Evolutionary conservation across 2,888 invertebrate genomes (phyloP).

Genomic region (Apotomis capreana): DNA sequence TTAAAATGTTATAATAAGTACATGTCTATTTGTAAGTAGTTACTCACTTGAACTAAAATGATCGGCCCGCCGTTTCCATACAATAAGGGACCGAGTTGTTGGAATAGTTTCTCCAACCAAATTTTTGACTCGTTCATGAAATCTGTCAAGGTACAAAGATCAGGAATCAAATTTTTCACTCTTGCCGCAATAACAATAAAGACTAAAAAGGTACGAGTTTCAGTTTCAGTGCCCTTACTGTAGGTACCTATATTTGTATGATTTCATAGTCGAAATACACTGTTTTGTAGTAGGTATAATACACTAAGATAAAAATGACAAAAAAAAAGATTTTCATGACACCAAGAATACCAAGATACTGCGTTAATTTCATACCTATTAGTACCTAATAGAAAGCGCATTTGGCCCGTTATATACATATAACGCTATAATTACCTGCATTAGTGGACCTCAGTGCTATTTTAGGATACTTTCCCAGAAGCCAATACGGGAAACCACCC

Average conservation of each 20-base stretch:
- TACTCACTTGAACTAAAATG: conserved; percentile 90
- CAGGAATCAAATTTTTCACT: no score
- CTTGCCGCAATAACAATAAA: no score
- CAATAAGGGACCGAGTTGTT: conserved; percentile 70
- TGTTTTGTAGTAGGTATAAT: no score
- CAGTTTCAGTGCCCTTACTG: not conserved
- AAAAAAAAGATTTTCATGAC: no score
- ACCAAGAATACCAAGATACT: no score
- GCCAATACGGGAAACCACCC: conserved; percentile 92
- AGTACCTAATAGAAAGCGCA: no score
- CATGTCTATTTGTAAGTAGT: not conserved
- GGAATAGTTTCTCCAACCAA: conserved; percentile 81
- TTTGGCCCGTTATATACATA: no score
- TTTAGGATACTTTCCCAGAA: conserved; percentile 85
- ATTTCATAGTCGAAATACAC: no score
- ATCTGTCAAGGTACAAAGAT: conserved; percentile 66
- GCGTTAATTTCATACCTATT: no score
- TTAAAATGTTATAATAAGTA: no score
- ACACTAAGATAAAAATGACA: no score
- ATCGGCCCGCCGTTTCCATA: conserved; percentile 92
- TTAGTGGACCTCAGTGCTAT: conserved; percentile 87
- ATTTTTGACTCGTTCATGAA: conserved; percentile 79
- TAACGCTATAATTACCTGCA: conserved; percentile 68
- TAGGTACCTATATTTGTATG: not conserved
- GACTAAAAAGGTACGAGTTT: no score